phyloP scores from a whole-genome alignment of 2,888 invertebrate genomes.

The Eupsilia transversa region DNA sequence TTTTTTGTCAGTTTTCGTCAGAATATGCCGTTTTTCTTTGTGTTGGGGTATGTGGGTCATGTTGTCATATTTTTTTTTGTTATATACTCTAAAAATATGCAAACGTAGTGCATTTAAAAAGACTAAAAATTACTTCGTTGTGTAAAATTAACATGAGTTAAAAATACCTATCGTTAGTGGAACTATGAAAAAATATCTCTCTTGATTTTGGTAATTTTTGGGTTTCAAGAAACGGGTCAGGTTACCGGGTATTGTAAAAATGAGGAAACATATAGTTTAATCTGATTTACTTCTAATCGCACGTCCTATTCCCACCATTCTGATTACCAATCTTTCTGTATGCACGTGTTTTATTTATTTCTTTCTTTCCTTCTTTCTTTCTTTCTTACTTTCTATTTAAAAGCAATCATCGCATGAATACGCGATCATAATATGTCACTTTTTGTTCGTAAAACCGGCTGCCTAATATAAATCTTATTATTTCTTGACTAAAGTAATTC shows the following conservation, averaged over 20 bases:
- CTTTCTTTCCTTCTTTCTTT: too few species aligned
- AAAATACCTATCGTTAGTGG: background rate
- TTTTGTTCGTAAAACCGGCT: too few species aligned
- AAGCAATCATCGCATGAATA: too few species aligned
- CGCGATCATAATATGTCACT: too few species aligned
- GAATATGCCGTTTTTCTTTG: constrained; percentile 50
- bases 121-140: background rate
- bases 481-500: background rate
- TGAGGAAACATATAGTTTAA: background rate
- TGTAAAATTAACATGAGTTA: background rate
- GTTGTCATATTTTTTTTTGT: constrained; percentile 62
- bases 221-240: background rate
- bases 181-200: background rate
- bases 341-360: too few species aligned
- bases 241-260: background rate
- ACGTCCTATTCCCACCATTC: too few species aligned
- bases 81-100: background rate
- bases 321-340: too few species aligned
- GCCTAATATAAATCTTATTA: too few species aligned
- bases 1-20: constrained; percentile 52
- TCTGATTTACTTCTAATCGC: background rate
- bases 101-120: background rate
- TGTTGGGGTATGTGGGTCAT: constrained; percentile 47
- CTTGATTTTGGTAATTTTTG: too few species aligned
- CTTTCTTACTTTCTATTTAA: too few species aligned